Base-by-base conservation (phyloP, 2,797 vertebrate species). In the Hypotaenidia okinawae region DNA sequence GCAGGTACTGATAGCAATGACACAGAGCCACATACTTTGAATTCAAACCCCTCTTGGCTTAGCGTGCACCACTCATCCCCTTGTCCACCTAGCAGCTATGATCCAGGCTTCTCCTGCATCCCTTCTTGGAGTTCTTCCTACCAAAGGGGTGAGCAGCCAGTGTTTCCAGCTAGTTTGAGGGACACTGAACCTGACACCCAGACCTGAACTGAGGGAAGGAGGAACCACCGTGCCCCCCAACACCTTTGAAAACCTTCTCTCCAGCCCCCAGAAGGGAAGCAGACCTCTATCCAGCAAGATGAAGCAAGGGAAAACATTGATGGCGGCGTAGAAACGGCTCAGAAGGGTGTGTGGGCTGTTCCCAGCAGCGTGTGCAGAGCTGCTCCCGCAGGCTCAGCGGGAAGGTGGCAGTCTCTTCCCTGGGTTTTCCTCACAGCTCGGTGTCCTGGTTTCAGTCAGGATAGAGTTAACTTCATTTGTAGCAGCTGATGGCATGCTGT, bases 1-100 rank as follows among this genome's bases (percentile, higher is more conserved):
- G 85, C 77, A 91, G 89, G 86, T 76, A 85, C 54, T 95, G 95
- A 94, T 64, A 90, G 82, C 47, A 14, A 19, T 88, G 88, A 79
- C 78, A 75, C 33, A 35, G 64, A 94, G 69, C 76, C 70, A 94
- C 21, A n/a, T 63, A 54, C 72, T 95, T 93, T 82, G 74, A 91
- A 96, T 91, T 93, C 49, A 88, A 76, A 88, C 86, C 83, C 59
- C 69, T 39, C 55, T 89, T 7, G 3, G 61, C 67, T 93, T 75
- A 94, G 81, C 39, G 16, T 69, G 66, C 84, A 66, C 49, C 59
- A 21, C 64, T 84, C 80, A 79, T 69, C 35, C 27, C 57, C 47
- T 51, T 64, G 84, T 89, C 69, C 85, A 81, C 61, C 67, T 17
- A 58, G 62, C 84, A 93, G 72, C 82, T 6, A 28, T 33, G 47